Conservation (phyloP, 2,888 invertebrate genomes). For the Acanthococcus lagerstroemiae region DNA sequence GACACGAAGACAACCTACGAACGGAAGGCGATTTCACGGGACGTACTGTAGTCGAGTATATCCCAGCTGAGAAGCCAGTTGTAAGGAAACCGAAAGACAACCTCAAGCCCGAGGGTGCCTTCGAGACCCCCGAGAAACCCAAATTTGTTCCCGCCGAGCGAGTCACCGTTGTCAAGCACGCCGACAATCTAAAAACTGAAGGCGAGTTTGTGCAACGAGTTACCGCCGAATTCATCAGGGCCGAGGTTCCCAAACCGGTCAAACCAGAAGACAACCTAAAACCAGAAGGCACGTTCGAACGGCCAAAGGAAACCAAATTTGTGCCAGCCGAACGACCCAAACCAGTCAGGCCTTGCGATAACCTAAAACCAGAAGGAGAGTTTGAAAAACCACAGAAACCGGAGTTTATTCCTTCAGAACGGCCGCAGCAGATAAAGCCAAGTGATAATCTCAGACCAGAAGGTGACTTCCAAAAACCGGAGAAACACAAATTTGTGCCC, state of each 20-base stretch:
- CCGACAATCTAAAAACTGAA: slow-evolving; percentile 55
- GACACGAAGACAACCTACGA: slow-evolving; percentile 45
- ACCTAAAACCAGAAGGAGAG: slow-evolving; percentile 40
- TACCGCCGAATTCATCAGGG: slow-evolving; percentile 47
- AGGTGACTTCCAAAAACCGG: slow-evolving; percentile 43
- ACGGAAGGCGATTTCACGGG: slow-evolving; percentile 44
- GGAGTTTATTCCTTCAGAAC: slow-evolving; percentile 47
- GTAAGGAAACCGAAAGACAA: slow-evolving; percentile 53
- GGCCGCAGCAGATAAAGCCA: slow-evolving; percentile 44
- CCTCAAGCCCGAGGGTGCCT: slow-evolving; percentile 42
- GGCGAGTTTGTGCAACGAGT: slow-evolving; percentile 49
- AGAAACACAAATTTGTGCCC: slow-evolving; percentile 39
- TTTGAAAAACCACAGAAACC: slow-evolving; percentile 40
- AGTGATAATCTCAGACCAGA: slow-evolving; percentile 46
- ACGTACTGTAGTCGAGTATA: slow-evolving; percentile 40
- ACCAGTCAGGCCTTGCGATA: slow-evolving; percentile 41
- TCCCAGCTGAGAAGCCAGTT: slow-evolving; percentile 45
- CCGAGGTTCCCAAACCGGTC: slow-evolving; percentile 37
- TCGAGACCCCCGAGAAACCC: slow-evolving; percentile 43
- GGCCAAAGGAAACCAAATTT: slow-evolving; percentile 36
- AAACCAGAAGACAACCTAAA: slow-evolving; percentile 40
- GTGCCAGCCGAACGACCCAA: slow-evolving; percentile 43
- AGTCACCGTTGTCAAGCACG: slow-evolving; percentile 41
- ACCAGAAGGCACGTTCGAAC: slow-evolving; percentile 49
- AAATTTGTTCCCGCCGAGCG: slow-evolving; percentile 39